phyloP scores from a whole-genome alignment of 2,888 invertebrate species.

The Tiliacea aurago region DNA sequence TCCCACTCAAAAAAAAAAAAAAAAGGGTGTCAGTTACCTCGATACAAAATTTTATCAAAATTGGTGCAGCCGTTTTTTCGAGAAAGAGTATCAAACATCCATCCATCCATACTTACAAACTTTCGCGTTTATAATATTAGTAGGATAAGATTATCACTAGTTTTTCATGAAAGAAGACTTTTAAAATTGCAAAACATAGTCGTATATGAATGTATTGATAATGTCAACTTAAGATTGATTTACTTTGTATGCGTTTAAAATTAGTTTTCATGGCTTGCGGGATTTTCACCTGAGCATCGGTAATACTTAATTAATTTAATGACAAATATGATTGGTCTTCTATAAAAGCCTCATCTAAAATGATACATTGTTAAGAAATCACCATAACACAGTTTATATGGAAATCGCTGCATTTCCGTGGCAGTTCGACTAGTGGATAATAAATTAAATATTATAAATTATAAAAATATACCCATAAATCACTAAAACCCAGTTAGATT shows the following conservation, averaged over 20 bases:
- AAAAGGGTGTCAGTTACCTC: too few relatives aligned
- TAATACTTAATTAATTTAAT: slow-evolving; percentile 39
- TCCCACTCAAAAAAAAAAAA: too few relatives aligned
- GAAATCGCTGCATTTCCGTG: slow-evolving; percentile 38
- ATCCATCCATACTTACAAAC: too few relatives aligned
- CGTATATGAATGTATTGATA: not conserved
- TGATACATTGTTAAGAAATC: slow-evolving; percentile 26
- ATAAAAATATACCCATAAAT: slow-evolving; percentile 51
- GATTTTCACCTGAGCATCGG: slow-evolving; percentile 7
- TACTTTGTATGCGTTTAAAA: slow-evolving; percentile 4
- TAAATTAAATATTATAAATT: slow-evolving; percentile 36
- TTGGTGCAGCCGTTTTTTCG: too few relatives aligned
- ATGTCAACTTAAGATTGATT: not conserved
- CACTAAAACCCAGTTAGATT: slow-evolving; percentile 44
- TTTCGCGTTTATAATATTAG: too few relatives aligned
- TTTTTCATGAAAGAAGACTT: too few relatives aligned
- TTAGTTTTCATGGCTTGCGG: slow-evolving; percentile 24
- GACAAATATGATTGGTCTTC: not conserved
- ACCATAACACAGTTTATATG: slow-evolving; percentile 24
- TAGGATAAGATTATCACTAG: too few relatives aligned
- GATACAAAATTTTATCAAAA: too few relatives aligned
- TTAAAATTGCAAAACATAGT: not conserved
- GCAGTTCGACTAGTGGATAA: slow-evolving; percentile 12
- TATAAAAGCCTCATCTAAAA: slow-evolving; percentile 22
- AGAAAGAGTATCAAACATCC: too few relatives aligned